Conservation (phyloP, 2,888 invertebrate species). For the Thymelicus sylvestris region DNA sequence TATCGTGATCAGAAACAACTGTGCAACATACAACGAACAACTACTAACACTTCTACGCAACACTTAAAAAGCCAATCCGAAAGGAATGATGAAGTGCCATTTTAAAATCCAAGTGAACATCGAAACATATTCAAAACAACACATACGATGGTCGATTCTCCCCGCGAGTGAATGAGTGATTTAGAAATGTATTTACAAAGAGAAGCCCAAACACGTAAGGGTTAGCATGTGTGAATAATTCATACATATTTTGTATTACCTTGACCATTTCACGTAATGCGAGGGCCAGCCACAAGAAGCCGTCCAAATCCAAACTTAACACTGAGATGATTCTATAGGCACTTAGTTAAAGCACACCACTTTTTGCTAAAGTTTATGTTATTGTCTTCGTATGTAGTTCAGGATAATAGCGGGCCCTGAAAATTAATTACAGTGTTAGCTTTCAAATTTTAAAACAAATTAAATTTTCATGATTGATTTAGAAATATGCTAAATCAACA, state of each 20-base stretch:
- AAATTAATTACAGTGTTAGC: conserved; percentile 63
- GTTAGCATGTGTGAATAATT: conserved; percentile 81
- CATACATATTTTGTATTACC: conserved; percentile 75
- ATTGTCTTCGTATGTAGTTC: conserved; percentile 73
- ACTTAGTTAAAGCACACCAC: conserved; percentile 65
- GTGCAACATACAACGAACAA: conserved; percentile 18
- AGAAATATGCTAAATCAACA: background rate
- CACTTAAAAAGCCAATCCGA: conserved; percentile 43
- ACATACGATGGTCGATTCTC: conserved; percentile 50
- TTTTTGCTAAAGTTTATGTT: conserved; percentile 63
- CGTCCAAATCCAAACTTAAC: conserved; percentile 60
- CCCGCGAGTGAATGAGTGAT: conserved; percentile 64
- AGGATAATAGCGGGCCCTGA: conserved; percentile 78
- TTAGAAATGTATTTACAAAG: conserved; percentile 77
- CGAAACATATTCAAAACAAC: conserved; percentile 53
- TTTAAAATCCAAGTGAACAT: conserved; percentile 59
- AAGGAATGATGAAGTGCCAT: conserved; percentile 52
- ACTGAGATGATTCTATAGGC: conserved; percentile 60
- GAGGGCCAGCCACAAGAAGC: conserved; percentile 64
- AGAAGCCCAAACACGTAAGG: conserved; percentile 74
- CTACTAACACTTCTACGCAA: conserved; percentile 31
- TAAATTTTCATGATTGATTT: background rate
- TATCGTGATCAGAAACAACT: conserved; percentile 10
- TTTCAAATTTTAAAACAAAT: conserved; percentile 17
- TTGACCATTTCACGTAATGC: conserved; percentile 83